A percentile compares a stretch with the other conserved stretches of the same genome.
phyloP scores from a whole-genome alignment of 2,113 vertebrate species.

The Cyanoramphus novaezelandiae region DNA sequence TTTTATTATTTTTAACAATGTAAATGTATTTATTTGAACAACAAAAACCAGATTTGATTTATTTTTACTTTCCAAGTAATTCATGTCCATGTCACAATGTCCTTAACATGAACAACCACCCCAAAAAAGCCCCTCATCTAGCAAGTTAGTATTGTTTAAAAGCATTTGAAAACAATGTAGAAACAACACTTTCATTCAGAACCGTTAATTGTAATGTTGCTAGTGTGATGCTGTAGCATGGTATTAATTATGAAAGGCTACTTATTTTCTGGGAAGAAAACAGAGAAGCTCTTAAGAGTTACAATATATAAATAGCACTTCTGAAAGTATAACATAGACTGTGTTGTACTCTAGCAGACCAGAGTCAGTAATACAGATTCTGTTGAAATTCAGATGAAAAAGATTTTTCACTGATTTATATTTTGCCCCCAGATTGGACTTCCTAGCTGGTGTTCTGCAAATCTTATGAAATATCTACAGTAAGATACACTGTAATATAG shows the following conservation, averaged over 20 bases:
- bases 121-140: neutral
- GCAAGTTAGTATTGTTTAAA: neutral
- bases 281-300: neutral
- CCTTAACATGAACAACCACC: neutral
- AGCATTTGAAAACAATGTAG: neutral
- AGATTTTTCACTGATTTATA: slow-evolving; percentile 5
- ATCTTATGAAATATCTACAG: neutral
- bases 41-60: neutral
- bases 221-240: neutral
- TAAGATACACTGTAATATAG: neutral
- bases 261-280: slow-evolving; percentile 28
- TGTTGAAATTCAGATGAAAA: slow-evolving; percentile 18
- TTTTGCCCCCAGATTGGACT: neutral
- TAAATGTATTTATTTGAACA: neutral
- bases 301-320: slow-evolving; percentile 22
- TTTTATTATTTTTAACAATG: neutral
- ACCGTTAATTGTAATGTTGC: neutral
- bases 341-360: neutral
- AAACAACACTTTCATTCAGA: neutral
- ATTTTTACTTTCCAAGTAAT: neutral
- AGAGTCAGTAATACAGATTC: neutral
- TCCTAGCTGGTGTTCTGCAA: neutral
- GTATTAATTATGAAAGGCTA: slow-evolving; percentile 7
- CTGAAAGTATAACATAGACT: neutral
- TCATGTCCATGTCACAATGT: neutral